These are phyloP conservation scores for Panthera uncia DNA, from an alignment of 2,113 vertebrate genomes.

Conservation along the genomic window DNA sequence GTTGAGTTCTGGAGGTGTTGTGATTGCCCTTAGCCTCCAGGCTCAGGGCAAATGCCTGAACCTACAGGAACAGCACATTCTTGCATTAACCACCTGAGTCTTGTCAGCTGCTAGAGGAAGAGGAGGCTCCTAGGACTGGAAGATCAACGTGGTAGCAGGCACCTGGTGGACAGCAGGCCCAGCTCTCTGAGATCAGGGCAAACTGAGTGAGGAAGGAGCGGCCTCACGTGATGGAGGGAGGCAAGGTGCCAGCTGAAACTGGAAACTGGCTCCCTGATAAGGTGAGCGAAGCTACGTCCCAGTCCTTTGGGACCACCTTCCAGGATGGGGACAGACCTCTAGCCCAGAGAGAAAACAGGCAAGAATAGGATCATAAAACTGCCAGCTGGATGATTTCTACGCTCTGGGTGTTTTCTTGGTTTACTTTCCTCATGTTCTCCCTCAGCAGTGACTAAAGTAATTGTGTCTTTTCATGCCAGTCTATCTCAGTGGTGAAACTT, in stretches of 20 bases:
- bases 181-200: neutral
- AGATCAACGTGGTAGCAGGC: neutral
- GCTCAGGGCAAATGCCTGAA: neutral
- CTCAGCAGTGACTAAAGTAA: neutral
- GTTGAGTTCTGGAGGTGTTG: neutral
- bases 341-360: neutral
- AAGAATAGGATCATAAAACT: neutral
- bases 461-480: neutral
- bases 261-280: neutral
- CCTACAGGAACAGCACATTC: too few relatives aligned
- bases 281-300: neutral
- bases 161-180: neutral
- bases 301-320: neutral
- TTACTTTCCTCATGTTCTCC: neutral
- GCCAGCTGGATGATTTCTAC: neutral
- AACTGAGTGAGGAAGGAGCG: neutral
- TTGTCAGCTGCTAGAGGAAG: neutral
- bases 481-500: neutral
- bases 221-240: neutral
- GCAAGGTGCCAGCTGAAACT: neutral
- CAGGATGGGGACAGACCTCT: neutral
- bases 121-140: neutral
- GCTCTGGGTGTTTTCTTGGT: neutral
- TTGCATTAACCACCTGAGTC: neutral
- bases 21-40: neutral